Percentiles rank a stretch among this genome's conserved stretches.
Conservation (phyloP, 2,113 vertebrate species). For the Corythoichthys intestinalis region DNA sequence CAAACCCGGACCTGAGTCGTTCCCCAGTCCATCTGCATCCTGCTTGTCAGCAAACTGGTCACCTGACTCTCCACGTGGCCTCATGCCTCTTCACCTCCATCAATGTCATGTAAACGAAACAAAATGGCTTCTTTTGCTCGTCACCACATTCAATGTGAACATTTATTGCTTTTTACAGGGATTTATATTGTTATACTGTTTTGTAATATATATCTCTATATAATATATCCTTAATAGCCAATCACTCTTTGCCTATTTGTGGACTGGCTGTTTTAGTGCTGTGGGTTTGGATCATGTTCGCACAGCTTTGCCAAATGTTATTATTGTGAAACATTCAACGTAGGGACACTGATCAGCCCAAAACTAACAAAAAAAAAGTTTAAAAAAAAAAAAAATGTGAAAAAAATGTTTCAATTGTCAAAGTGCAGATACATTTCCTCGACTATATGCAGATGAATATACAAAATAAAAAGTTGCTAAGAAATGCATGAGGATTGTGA, state of each 20-base stretch:
- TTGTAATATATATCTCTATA: slow-evolving; percentile 64
- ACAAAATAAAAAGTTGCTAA: neutral
- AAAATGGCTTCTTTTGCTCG: slow-evolving; percentile 61
- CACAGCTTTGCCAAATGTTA: slow-evolving; percentile 34
- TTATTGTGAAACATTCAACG: slow-evolving; percentile 6
- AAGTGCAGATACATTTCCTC: slow-evolving; percentile 1
- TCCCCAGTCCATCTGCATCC: neutral
- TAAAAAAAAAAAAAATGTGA: neutral
- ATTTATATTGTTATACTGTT: slow-evolving; percentile 74
- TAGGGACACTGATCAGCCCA: slow-evolving; percentile 9
- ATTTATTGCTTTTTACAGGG: slow-evolving; percentile 70
- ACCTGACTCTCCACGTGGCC: neutral
- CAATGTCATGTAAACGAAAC: neutral
- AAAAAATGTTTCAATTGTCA: slow-evolving; percentile 10
- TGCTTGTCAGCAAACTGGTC: neutral
- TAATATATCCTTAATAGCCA: slow-evolving; percentile 64
- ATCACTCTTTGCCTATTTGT: slow-evolving; percentile 36
- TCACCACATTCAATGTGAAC: slow-evolving; percentile 74
- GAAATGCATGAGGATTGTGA: slow-evolving; percentile 8
- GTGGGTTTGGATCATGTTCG: slow-evolving; percentile 8
- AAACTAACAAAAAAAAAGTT: neutral
- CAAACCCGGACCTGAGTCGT: slow-evolving; percentile 44
- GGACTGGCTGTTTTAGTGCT: slow-evolving; percentile 28
- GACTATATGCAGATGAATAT: neutral
- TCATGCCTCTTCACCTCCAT: neutral